These are phyloP conservation scores for Caenorhabditis afra DNA, from an alignment of 2,888 invertebrate genomes.

Conservation along the genomic window DNA sequence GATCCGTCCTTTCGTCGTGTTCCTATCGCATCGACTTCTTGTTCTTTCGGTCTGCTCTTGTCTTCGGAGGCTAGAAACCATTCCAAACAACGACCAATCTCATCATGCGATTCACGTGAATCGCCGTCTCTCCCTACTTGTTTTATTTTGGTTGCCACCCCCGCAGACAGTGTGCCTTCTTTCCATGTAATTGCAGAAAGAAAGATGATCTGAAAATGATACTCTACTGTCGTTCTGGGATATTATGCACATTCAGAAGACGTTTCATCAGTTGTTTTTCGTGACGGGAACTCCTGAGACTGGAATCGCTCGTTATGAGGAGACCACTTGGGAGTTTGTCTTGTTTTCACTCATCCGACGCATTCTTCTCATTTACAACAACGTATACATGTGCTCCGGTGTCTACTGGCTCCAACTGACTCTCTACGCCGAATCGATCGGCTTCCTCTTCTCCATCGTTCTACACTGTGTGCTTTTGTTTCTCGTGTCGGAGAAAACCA, in stretches of 20 bases:
- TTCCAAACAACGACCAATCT: neutral
- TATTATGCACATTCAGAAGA: no score
- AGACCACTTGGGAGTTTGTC: no score
- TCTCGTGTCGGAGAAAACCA: slow-evolving; percentile 28
- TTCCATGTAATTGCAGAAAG: no score
- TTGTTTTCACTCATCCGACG: no score
- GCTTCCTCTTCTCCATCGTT: slow-evolving; percentile 5
- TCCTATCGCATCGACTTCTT: neutral
- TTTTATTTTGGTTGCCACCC: neutral
- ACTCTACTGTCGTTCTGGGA: no score
- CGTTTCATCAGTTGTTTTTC: no score
- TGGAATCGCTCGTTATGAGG: no score
- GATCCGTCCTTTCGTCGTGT: no score
- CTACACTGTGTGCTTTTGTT: slow-evolving; percentile 10
- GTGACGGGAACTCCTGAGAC: neutral
- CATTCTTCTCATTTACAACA: no score
- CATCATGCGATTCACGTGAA: neutral
- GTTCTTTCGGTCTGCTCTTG: neutral
- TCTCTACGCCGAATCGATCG: slow-evolving; percentile 18
- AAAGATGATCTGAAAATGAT: no score
- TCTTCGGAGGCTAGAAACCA: slow-evolving; percentile 1
- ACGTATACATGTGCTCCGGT: no score
- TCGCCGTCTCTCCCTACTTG: neutral
- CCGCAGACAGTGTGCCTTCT: no score
- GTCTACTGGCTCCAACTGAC: slow-evolving; percentile 23